Evolutionary conservation across 2,888 invertebrate species (phyloP).

Genomic region (Catocala nupta): DNA sequence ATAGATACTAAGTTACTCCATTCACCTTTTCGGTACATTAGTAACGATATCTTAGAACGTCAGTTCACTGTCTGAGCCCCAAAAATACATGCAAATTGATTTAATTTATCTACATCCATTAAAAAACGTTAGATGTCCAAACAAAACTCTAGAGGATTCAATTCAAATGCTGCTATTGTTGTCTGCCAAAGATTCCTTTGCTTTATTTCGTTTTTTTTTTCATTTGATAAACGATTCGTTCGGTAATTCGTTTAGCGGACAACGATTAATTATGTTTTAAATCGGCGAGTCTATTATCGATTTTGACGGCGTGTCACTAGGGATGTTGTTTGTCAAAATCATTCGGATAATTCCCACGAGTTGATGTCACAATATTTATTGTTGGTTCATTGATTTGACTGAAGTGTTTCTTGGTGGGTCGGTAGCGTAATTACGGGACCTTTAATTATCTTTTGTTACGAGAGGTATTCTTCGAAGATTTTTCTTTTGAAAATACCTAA

Average conservation of each 20-base stretch:
- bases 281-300: slow-evolving; percentile 73
- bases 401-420: slow-evolving; percentile 34
- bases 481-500: too few relatives aligned
- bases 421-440: background rate
- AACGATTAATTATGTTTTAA: slow-evolving; percentile 76
- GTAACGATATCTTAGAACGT: slow-evolving; percentile 36
- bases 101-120: slow-evolving; percentile 59
- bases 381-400: slow-evolving; percentile 14
- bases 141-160: slow-evolving; percentile 74
- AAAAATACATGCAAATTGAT: slow-evolving; percentile 54
- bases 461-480: too few relatives aligned
- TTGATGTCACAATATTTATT: slow-evolving; percentile 66
- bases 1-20: too few relatives aligned
- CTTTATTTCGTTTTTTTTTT: slow-evolving; percentile 69
- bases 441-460: background rate
- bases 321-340: slow-evolving; percentile 77
- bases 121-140: slow-evolving; percentile 70
- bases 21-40: too few relatives aligned
- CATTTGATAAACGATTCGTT: slow-evolving; percentile 67
- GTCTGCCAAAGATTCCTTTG: slow-evolving; percentile 75
- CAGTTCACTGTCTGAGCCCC: slow-evolving; percentile 34
- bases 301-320: slow-evolving; percentile 74
- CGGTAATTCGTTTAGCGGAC: slow-evolving; percentile 62
- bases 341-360: slow-evolving; percentile 34
- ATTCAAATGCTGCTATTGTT: slow-evolving; percentile 83